Base-by-base conservation (phyloP, 2,797 vertebrate genomes). In the Propithecus perrieri region DNA sequence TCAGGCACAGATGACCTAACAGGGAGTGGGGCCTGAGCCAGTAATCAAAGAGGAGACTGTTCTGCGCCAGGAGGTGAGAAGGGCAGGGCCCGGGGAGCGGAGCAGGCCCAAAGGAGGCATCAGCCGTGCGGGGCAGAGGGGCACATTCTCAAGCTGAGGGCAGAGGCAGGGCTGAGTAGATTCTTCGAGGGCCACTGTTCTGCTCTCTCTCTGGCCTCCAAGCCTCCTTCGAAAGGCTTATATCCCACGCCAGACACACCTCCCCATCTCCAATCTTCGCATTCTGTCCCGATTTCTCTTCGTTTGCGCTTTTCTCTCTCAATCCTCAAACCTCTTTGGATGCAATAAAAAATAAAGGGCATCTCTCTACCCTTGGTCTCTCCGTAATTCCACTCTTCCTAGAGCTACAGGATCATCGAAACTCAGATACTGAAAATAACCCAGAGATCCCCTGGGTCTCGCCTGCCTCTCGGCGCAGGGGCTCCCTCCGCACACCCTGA, bases 31-130 rank as follows among this genome's bases (percentile, higher is more conserved):
- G 57, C 88, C 59, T 50, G 90, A 72, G 65, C 30, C 89, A 61
- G 93, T 53, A 74, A 55, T 97, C 94, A 93, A 95, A 97, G 89
- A 81, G 38, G 72, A 96, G 89, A 79, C 78, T 94, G 95, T 96
- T 95, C 78, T 78, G 78, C 84, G 86, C 71, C 67, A 67, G 75
- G 74, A 95, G 88, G 88, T 18, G 79, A 95, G 90, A 76, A 43
- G 61, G 8, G 63, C 55, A 75, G 79, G 22, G 33, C 22, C 67
- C 76, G 63, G 69, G 63, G 48, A 43, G 17, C 55, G 41, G 69
- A 71, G 65, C 43, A n/a, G 63, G 43, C 55, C 75, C 46, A 10
- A 33, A 79, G n/a, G 67, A 61, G 33, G 15, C 63, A 67, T 50
- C 12, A 38, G 89, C 67, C 43, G 65, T 30, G 55, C 14, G 28